Percentiles rank a stretch among this genome's conserved stretches.
Evolutionary conservation across 2,113 vertebrate species (phyloP).

Genomic region (Hippolais icterina): DNA sequence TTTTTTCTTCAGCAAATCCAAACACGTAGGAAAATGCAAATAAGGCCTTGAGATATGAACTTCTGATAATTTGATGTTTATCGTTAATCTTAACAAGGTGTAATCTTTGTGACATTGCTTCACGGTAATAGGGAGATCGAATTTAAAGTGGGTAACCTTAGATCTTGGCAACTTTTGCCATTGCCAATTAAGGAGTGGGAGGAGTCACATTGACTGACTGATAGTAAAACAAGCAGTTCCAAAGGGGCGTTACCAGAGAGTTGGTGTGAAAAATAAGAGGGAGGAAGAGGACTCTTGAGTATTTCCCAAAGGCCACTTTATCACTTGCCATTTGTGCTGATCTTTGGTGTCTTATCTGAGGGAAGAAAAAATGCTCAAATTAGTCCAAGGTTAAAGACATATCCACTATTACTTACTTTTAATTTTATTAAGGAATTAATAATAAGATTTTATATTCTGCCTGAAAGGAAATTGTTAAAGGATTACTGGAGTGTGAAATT

Average conservation of each 20-base stretch:
- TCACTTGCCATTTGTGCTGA: conserved; percentile 60
- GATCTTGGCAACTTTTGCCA: conserved; percentile 19
- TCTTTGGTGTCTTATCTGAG: conserved; percentile 53
- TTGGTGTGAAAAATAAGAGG: background rate
- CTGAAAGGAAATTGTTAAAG: conserved; percentile 73
- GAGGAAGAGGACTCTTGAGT: background rate
- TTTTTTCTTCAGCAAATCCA: background rate
- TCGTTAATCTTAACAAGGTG: conserved; percentile 24
- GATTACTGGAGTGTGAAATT: conserved; percentile 79
- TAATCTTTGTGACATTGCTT: conserved; percentile 46
- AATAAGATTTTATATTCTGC: conserved; percentile 68
- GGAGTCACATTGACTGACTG: conserved; percentile 16
- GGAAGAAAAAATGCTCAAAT: conserved; percentile 33
- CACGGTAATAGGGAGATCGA: background rate
- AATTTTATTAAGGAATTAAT: conserved; percentile 72
- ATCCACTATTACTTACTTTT: conserved; percentile 54
- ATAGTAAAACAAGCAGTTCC: conserved; percentile 27
- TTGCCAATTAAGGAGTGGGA: background rate
- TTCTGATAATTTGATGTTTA: background rate
- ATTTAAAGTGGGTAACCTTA: background rate
- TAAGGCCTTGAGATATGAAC: background rate
- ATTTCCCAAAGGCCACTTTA: conserved; percentile 48
- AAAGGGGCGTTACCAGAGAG: conserved; percentile 26
- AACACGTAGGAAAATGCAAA: background rate
- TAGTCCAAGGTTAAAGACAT: conserved; percentile 65